These are phyloP conservation scores for Lycia hirtaria DNA, from an alignment of 2,888 invertebrate species.

Conservation along the genomic window DNA sequence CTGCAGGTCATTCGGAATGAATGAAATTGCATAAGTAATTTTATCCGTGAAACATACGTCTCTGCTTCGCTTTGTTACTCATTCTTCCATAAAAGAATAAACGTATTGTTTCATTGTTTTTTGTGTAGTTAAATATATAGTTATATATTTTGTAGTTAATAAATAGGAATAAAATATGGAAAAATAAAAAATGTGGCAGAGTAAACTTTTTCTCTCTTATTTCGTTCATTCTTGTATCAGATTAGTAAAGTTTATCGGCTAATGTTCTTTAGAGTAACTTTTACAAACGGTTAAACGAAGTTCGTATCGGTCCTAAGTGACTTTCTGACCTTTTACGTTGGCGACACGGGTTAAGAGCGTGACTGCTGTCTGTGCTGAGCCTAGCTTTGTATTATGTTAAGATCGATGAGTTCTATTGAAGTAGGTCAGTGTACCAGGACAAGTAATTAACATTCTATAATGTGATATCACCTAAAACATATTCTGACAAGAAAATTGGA, in stretches of 20 bases:
- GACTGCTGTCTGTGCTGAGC: slow-evolving; percentile 23
- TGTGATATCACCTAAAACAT: neutral
- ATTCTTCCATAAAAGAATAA: slow-evolving; percentile 3
- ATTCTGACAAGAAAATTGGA: slow-evolving; percentile 27
- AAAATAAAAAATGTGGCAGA: no score
- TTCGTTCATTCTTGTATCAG: neutral
- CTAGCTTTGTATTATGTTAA: slow-evolving; percentile 33
- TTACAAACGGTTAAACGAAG: slow-evolving; percentile 14
- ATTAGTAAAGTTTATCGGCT: slow-evolving; percentile 23
- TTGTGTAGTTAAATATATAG: no score
- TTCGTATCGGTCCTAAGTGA: slow-evolving; percentile 29
- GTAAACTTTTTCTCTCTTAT: neutral
- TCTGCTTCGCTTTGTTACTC: neutral
- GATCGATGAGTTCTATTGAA: slow-evolving; percentile 51
- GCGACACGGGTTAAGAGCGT: slow-evolving; percentile 15
- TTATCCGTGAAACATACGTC: slow-evolving; percentile 17
- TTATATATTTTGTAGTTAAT: no score
- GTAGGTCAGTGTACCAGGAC: slow-evolving; percentile 47
- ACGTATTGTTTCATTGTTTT: neutral
- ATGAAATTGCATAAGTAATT: slow-evolving; percentile 42
- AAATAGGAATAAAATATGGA: no score
- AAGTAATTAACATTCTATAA: neutral
- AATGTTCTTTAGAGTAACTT: slow-evolving; percentile 13
- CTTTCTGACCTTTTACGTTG: slow-evolving; percentile 38
- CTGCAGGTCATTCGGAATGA: slow-evolving; percentile 28